Evolutionary conservation across 64 coral and sea anemone species (phyloP), one percentile per base, ranked within the genome.

Genomic region (Stichodactyla helianthus): DNA sequence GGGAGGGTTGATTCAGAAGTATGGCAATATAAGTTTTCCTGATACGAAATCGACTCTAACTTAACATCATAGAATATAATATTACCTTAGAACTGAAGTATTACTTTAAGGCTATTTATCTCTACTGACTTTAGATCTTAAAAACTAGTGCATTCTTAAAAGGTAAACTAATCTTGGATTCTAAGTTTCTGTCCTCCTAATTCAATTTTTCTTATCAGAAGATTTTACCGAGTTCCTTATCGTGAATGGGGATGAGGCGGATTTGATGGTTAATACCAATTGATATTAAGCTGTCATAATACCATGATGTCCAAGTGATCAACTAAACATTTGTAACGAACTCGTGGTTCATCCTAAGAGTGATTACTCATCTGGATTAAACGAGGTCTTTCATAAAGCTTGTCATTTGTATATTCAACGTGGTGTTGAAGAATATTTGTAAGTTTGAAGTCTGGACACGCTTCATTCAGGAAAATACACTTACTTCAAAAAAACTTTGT

Each of bases 191-290:
- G 27, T 74, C 68, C 68, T 74, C 27, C 20, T 35, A 74, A 13
- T 31, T 74, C 2, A 23, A 74, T 74, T 74, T 74, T 9, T 23
- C 26, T 74, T 74, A 31, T 28, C 22, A 23, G 25, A 31, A n/a
- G 68, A 74, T 74, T 74, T 31, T n/a, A 13, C 25, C 25, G 68
- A 74, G 68, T 74, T 74, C 25, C 68, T 74, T 74, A 74, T 74
- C 25, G 9, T 74, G 68, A 31, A 74, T 74, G 68, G 68, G 22
- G 68, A 27, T 74, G 27, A 74, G 25, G 68, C 25, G 25, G 62
- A n/a, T 17, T 19, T 74, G 10, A 9, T 28, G 4, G 22, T 31
- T 74, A 28, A 26, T 27, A 74, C 68, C 68, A 1, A 74, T 74
- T 27, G 68, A 31, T 44, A 31, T 23, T 28, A 27, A 74, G 68